These are phyloP conservation scores for Ennomos erosarius DNA, from an alignment of 2,888 invertebrate species.

Conservation along the genomic window DNA sequence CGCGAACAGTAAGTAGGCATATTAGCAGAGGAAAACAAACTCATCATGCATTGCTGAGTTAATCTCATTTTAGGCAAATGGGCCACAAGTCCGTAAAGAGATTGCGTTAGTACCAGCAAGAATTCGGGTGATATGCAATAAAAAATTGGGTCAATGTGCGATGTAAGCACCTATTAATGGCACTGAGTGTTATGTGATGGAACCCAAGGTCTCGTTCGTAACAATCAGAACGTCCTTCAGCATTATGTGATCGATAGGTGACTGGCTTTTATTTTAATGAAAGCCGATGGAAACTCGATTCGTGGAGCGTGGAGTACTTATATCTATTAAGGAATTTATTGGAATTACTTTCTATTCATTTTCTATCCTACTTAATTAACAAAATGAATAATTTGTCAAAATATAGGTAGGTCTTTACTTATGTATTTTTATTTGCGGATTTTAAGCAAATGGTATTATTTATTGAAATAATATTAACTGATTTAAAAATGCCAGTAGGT, in stretches of 20 bases:
- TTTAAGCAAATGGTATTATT: too few species aligned
- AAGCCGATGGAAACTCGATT: background rate
- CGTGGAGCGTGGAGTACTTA: background rate
- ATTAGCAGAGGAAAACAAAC: conserved; percentile 13
- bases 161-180: conserved; percentile 37
- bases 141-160: conserved; percentile 45
- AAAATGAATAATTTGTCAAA: too few species aligned
- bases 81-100: conserved; percentile 24
- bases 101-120: conserved; percentile 37
- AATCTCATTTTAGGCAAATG: conserved; percentile 24
- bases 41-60: conserved; percentile 22
- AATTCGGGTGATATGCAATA: conserved; percentile 46
- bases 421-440: too few species aligned
- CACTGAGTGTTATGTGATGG: conserved; percentile 34
- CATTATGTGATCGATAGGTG: conserved; percentile 33
- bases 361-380: too few species aligned
- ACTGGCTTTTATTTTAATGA: conserved; percentile 23
- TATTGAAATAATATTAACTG: too few species aligned
- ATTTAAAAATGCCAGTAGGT: too few species aligned
- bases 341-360: too few species aligned
- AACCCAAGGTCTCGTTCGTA: conserved; percentile 32
- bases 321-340: background rate
- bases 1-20: conserved; percentile 2
- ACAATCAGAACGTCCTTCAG: conserved; percentile 34
- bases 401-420: too few species aligned